Evolutionary conservation across 2,888 invertebrate species (phyloP), one percentile per base, ranked within the genome.

Genomic region (Trachelus tabidus): DNA sequence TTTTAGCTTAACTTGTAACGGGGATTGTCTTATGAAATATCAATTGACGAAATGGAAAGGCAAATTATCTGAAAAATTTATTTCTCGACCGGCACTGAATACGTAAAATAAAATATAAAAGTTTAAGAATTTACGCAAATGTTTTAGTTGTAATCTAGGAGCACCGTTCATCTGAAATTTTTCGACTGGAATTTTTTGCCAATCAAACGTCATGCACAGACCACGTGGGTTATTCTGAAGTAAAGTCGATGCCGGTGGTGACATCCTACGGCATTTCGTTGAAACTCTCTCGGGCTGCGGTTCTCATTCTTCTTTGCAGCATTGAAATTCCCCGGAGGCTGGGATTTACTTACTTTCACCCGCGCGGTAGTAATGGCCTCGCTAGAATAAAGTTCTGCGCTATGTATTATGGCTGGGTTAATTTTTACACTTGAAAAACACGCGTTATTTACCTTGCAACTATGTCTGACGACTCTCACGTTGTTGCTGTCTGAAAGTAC

Each of bases 301-400:
- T 82, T 84, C 81, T 83, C 83, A 83, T 69, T 15, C 40, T 33
- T 76, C 30, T 74, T 77, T 33, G 31, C 31, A 31, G 33, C 2
- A 15, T 71, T 33, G 31, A 31, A 12, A 33, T 71, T 71, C 71
- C 71, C 71, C 12, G 81, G 81, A 76, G 79, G 79, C 82, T 85
- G 86, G 86, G 84, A 86, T 86, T 86, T 84, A 81, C 84, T 84
- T 86, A 87, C 88, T 89, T 89, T 89, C 88, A 87, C 88, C 85
- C 81, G 80, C 77, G 79, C 80, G 77, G 80, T 80, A 56, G 31
- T 33, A 33, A 11, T 31, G 71, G 33, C 71, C 56, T 56, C 56
- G 56, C 23, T 56, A 56, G 23, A 56, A 56, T 56, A 56, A 56
- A 56, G 23, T 56, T 23, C 23, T 56, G 23, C 23, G 56, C 56